Evolutionary conservation across 2,888 invertebrate genomes (phyloP).

Genomic region (Abrostola tripartita): DNA sequence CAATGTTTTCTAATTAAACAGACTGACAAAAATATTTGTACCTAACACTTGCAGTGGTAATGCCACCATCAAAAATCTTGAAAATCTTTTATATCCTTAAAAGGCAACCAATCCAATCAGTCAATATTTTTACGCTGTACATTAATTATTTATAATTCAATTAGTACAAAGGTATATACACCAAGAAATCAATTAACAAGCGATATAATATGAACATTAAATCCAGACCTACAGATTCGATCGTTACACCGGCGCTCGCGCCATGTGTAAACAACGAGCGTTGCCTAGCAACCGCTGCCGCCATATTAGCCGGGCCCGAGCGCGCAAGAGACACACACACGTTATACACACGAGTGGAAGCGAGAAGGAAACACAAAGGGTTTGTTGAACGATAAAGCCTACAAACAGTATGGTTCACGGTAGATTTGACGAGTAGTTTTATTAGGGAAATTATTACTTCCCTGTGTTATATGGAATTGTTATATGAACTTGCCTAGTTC

Average conservation of each 20-base stretch:
- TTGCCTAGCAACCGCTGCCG: slow-evolving; percentile 64
- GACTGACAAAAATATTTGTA: too few relatives aligned
- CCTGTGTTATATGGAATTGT: slow-evolving; percentile 57
- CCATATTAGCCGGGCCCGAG: slow-evolving; percentile 35
- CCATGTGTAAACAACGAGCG: slow-evolving; percentile 66
- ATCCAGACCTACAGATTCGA: slow-evolving; percentile 58
- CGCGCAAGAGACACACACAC: slow-evolving; percentile 45
- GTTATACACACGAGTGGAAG: slow-evolving; percentile 30
- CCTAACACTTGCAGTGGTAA: too few relatives aligned
- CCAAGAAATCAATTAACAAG: slow-evolving; percentile 30
- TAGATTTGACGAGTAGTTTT: slow-evolving; percentile 71
- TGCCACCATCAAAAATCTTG: too few relatives aligned
- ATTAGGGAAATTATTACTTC: slow-evolving; percentile 78
- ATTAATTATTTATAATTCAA: too few relatives aligned
- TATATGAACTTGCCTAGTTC: slow-evolving; percentile 55
- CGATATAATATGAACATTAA: slow-evolving; percentile 53
- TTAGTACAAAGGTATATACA: neutral
- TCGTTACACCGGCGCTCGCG: slow-evolving; percentile 66
- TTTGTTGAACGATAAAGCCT: slow-evolving; percentile 80
- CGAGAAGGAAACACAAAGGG: slow-evolving; percentile 52
- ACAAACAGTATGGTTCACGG: slow-evolving; percentile 69
- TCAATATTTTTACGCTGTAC: too few relatives aligned
- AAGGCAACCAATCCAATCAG: too few relatives aligned
- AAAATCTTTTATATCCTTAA: too few relatives aligned
- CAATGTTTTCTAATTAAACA: too few relatives aligned